phyloP scores from a whole-genome alignment of 1,140 invertebrate genomes.

The Hyles vespertilio region DNA sequence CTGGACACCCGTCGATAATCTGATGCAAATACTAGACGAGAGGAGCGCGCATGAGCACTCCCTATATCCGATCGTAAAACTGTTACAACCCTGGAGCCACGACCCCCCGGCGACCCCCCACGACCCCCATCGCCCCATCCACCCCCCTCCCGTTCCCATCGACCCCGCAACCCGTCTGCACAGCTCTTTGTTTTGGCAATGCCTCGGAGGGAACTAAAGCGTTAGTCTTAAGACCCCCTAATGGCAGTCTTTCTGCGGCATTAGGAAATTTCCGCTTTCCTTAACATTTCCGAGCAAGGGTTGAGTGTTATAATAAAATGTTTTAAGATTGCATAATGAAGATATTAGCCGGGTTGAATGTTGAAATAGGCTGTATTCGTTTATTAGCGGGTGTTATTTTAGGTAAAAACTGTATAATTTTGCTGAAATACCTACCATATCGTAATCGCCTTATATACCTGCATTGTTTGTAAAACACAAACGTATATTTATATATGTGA shows the following conservation, averaged over 20 bases:
- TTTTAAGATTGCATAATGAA: conserved; percentile 9
- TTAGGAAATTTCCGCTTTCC: conserved; percentile 45
- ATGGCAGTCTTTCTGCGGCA: conserved; percentile 50
- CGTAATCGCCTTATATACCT: no score
- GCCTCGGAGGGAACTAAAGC: conserved; percentile 47
- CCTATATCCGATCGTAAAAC: conserved; percentile 69
- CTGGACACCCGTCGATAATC: conserved; percentile 46
- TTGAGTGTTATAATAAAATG: conserved; percentile 41
- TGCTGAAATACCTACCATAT: no score
- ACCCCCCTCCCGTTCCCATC: conserved; percentile 12
- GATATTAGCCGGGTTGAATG: no score
- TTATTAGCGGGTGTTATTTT: no score
- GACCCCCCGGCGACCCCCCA: conserved; percentile 21
- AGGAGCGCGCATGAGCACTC: conserved; percentile 62
- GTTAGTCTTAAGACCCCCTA: conserved; percentile 65
- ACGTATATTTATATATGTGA: no score
- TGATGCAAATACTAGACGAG: conserved; percentile 62
- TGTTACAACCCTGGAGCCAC: conserved; percentile 45
- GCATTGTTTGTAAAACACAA: no score
- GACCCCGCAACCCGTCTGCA: conserved; percentile 30
- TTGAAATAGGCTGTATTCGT: no score
- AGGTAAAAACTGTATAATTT: no score
- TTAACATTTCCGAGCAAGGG: conserved; percentile 34
- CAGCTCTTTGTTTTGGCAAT: conserved; percentile 63
- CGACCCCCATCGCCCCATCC: conserved; percentile 23